Conservation (phyloP, 2,113 vertebrate species). For the Tragelaphus imberbis region DNA sequence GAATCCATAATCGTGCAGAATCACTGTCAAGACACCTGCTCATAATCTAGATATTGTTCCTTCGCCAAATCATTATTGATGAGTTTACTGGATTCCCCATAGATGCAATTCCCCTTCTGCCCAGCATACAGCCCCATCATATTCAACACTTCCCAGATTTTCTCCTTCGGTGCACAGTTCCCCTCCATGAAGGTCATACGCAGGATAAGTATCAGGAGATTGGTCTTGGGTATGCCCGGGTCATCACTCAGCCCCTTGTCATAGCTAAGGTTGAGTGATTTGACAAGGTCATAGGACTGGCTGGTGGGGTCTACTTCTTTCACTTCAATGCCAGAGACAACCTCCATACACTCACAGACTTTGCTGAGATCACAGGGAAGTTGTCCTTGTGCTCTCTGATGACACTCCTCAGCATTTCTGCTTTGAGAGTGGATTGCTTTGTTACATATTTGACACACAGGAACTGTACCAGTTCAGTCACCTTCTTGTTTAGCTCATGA, state of each 20-base stretch:
- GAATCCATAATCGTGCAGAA: not conserved
- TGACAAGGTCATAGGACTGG: not conserved
- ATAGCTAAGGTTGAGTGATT: not conserved
- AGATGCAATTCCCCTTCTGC: not conserved
- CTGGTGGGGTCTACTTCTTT: not conserved
- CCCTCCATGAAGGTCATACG: not conserved
- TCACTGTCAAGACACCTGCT: not conserved
- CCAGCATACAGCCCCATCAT: not conserved
- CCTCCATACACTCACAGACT: not conserved
- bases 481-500: not conserved
- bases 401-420: not conserved
- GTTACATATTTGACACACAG: not conserved
- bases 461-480: not conserved
- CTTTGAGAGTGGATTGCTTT: not conserved
- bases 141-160: not conserved
- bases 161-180: not conserved
- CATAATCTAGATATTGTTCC: not conserved
- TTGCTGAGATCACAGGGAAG: not conserved
- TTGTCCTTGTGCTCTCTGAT: not conserved
- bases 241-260: not conserved
- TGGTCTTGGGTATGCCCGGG: rapidly evolving
- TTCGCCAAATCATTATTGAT: not conserved
- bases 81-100: not conserved
- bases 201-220: not conserved
- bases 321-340: not conserved